A percentile compares a stretch with the other conserved stretches of the same genome.
phyloP scores from a whole-genome alignment of 2,888 invertebrate species.

The Electrophaes corylata region DNA sequence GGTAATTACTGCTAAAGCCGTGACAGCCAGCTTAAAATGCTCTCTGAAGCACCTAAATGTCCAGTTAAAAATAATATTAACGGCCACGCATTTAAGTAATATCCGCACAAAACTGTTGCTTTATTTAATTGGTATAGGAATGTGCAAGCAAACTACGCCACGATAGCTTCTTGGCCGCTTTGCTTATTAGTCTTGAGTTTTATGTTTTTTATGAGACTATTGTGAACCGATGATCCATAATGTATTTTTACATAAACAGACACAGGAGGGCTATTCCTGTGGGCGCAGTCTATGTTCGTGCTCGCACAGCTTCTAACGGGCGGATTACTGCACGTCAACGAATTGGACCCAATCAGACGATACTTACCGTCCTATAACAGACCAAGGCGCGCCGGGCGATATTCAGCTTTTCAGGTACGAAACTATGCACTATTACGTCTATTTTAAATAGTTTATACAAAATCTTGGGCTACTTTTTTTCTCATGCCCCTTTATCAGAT shows the following conservation, averaged over 20 bases:
- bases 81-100: too few species aligned
- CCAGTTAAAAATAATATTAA: too few species aligned
- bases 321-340: conserved; percentile 95
- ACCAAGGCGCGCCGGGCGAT: conserved; percentile 95
- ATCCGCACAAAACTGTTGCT: background rate
- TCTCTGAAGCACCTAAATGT: too few species aligned
- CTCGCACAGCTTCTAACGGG: conserved; percentile 96
- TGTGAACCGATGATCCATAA: background rate
- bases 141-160: background rate
- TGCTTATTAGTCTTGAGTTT: background rate
- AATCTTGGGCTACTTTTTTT: too few species aligned
- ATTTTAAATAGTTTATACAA: too few species aligned
- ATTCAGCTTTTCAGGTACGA: conserved; percentile 97
- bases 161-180: background rate
- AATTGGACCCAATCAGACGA: conserved; percentile 97
- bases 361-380: conserved; percentile 98
- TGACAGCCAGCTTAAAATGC: too few species aligned
- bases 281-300: conserved; percentile 98
- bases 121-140: background rate
- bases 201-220: background rate
- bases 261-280: conserved; percentile 90
- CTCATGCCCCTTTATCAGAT: background rate
- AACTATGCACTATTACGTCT: too few species aligned
- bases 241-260: conserved; percentile 46
- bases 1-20: too few species aligned